phyloP scores from a whole-genome alignment of 2,113 vertebrate species.

The Percopsis transmontana region DNA sequence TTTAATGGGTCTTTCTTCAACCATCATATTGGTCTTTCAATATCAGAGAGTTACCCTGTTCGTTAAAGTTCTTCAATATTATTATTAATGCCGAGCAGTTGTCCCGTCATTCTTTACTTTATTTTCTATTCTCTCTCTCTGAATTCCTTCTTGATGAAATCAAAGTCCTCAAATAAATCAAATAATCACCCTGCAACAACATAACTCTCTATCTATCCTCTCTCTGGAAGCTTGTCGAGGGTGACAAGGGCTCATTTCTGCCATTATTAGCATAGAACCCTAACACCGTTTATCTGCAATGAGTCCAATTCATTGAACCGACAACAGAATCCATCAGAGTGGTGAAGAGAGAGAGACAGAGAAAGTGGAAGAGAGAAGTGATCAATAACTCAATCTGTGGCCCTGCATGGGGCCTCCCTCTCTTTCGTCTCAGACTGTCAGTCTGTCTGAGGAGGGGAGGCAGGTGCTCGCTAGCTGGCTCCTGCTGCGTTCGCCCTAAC shows the following conservation, averaged over 20 bases:
- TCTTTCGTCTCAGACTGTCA: constrained; percentile 65
- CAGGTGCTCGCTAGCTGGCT: constrained; percentile 42
- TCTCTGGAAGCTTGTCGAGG: constrained; percentile 55
- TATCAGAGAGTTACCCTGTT: no score
- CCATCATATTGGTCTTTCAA: no score
- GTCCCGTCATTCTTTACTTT: constrained; percentile 46
- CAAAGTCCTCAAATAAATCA: constrained; percentile 21
- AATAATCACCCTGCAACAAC: constrained; percentile 46
- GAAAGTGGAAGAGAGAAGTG: constrained; percentile 54
- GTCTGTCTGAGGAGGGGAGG: constrained; percentile 51
- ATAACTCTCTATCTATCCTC: constrained; percentile 38
- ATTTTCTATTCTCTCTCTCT: constrained; percentile 23
- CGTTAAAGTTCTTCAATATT: no score
- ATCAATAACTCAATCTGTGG: constrained; percentile 78
- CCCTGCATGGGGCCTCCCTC: constrained; percentile 70
- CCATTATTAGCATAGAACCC: constrained; percentile 71
- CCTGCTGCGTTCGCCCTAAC: constrained; percentile 51
- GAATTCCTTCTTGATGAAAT: constrained; percentile 50
- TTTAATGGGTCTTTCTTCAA: no score
- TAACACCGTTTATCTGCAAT: constrained; percentile 73
- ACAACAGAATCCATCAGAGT: constrained; percentile 66
- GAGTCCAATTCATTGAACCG: constrained; percentile 76
- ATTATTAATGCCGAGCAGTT: not conserved
- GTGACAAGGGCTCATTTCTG: constrained; percentile 73
- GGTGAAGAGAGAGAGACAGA: constrained; percentile 39